A percentile compares a stretch with the other conserved stretches of the same genome.
Conservation (phyloP, 2,888 invertebrate species). For the Horisme vitalbata region DNA sequence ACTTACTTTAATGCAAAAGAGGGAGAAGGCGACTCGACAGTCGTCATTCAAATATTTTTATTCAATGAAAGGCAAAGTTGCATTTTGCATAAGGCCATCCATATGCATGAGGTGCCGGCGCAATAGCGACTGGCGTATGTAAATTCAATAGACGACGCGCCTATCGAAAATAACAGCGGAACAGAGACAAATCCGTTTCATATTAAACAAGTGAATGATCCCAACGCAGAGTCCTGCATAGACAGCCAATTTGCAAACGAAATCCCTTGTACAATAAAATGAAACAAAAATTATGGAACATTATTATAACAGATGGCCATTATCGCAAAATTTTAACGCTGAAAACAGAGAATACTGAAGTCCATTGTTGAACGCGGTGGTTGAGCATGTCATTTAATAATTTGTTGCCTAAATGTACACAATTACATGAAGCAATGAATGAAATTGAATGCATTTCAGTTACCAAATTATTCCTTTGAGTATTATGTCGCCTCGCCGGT, state of each 20-base stretch:
- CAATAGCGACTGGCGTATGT: constrained; percentile 60
- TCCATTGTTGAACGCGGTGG: constrained; percentile 21
- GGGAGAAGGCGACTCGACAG: constrained; percentile 17
- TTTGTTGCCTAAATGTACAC: constrained; percentile 3
- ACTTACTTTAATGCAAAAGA: background rate
- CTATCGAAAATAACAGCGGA: constrained; percentile 59
- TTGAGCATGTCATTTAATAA: constrained; percentile 22
- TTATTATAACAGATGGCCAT: constrained; percentile 30
- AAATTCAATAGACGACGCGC: constrained; percentile 65
- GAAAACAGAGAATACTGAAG: constrained; percentile 16
- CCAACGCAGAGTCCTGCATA: constrained; percentile 6
- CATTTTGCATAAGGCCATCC: constrained; percentile 72
- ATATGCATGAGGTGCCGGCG: constrained; percentile 69
- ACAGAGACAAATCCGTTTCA: constrained; percentile 62
- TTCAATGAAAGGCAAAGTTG: constrained; percentile 64
- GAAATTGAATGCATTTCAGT: constrained; percentile 8
- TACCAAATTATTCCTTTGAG: constrained; percentile 9
- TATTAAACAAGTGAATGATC: constrained; percentile 51
- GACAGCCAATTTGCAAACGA: too few species aligned
- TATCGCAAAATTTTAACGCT: constrained; percentile 25
- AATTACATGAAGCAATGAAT: constrained; percentile 4
- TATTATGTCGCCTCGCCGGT: background rate
- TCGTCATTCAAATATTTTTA: constrained; percentile 57
- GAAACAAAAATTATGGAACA: constrained; percentile 23
- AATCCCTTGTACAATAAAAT: too few species aligned